Percentiles rank a stretch among this genome's conserved stretches.
Evolutionary conservation across 2,113 vertebrate species (phyloP).

Genomic region (Galbula dea): DNA sequence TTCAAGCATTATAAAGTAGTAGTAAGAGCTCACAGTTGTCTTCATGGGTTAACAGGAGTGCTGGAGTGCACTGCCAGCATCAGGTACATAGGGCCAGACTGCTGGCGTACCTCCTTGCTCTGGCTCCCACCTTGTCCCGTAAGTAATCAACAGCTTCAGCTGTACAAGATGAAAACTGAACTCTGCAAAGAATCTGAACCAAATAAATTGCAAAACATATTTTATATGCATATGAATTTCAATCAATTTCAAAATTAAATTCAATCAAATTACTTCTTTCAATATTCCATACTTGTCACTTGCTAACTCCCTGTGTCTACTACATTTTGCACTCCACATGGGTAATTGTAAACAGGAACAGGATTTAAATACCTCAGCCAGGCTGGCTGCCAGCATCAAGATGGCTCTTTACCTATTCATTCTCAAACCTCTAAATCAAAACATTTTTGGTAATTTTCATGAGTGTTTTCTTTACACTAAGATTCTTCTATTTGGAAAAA

Average conservation of each 20-base stretch:
- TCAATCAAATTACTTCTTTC: constrained; percentile 12
- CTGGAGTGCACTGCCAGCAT: not conserved
- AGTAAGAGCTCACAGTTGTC: not conserved
- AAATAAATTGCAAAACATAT: not conserved
- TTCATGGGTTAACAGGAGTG: accelerated
- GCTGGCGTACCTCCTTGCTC: accelerated
- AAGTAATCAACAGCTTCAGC: not conserved
- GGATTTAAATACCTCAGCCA: not conserved
- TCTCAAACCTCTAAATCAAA: not conserved
- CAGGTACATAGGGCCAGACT: accelerated
- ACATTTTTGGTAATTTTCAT: not conserved
- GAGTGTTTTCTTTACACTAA: not conserved
- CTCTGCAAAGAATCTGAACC: not conserved
- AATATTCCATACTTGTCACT: constrained; percentile 22
- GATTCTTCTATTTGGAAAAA: not conserved
- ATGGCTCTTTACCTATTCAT: not conserved
- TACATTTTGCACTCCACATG: not conserved
- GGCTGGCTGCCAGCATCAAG: not conserved
- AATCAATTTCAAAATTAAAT: constrained; percentile 10
- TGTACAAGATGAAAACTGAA: not conserved
- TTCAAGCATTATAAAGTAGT: accelerated
- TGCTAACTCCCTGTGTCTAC: not conserved
- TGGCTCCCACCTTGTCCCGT: accelerated
- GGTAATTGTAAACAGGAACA: not conserved
- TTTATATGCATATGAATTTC: constrained; percentile 36